phyloP scores from a whole-genome alignment of 2,113 vertebrate genomes.

The Alces alces region DNA sequence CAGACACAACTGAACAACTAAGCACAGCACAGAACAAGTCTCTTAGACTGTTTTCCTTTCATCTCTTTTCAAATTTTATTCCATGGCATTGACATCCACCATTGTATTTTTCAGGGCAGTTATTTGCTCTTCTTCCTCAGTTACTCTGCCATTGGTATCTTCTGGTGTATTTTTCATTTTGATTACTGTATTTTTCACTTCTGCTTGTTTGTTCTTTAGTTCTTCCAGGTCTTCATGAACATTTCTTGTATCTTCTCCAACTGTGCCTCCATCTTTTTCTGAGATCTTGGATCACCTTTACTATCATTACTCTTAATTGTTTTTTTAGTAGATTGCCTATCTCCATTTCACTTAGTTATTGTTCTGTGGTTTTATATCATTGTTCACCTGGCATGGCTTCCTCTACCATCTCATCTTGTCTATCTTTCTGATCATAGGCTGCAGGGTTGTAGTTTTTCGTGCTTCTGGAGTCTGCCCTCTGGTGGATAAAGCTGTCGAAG shows the following conservation, averaged over 20 bases:
- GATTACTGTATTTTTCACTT: background rate
- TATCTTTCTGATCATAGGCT: background rate
- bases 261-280: background rate
- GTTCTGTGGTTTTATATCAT: background rate
- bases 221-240: background rate
- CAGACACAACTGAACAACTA: background rate
- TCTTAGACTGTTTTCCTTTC: background rate
- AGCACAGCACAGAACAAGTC: background rate
- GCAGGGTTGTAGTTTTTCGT: background rate
- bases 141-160: background rate
- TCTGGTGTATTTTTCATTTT: background rate
- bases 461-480: background rate
- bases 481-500: background rate
- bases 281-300: background rate
- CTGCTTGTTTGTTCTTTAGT: background rate
- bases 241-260: background rate
- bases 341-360: background rate
- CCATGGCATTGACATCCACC: background rate
- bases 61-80: background rate
- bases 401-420: background rate
- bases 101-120: background rate
- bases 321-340: background rate
- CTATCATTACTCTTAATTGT: background rate
- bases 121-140: background rate
- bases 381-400: background rate